Conservation (phyloP, 2,797 vertebrate species). For the Furcifer pardalis region DNA sequence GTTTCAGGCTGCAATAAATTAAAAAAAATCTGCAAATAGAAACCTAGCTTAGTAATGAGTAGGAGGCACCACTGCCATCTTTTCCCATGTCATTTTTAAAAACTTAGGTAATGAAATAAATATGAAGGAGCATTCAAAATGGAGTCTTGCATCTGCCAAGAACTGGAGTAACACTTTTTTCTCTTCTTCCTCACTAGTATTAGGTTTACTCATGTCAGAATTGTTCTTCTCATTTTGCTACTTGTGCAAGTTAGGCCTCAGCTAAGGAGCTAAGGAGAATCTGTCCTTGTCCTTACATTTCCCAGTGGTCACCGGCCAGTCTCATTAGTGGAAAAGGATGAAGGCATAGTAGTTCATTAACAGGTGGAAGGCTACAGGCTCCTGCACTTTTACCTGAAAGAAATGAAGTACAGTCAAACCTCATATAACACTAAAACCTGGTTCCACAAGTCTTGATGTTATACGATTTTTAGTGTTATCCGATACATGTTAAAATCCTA, state of each 20-base stretch:
- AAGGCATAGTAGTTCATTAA: background rate
- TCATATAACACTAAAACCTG: too few species aligned
- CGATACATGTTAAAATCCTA: too few species aligned
- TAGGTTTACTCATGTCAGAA: background rate
- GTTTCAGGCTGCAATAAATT: background rate
- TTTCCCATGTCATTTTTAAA: background rate
- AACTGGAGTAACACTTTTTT: too few species aligned
- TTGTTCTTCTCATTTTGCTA: background rate
- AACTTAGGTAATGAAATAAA: background rate
- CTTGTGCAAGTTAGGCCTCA: background rate
- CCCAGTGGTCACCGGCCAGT: too few species aligned
- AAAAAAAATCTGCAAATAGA: background rate
- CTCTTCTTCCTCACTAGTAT: background rate
- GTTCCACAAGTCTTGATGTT: too few species aligned
- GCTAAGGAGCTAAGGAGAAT: background rate
- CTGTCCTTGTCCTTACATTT: background rate
- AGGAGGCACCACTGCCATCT: background rate
- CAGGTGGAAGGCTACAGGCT: background rate
- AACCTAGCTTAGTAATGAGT: background rate
- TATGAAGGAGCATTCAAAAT: background rate
- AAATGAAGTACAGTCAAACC: too few species aligned
- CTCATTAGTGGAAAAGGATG: too few species aligned
- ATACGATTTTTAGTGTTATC: too few species aligned
- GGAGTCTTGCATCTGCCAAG: background rate
- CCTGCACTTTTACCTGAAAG: background rate